A percentile compares a stretch with the other conserved stretches of the same genome.
Evolutionary conservation across 2,113 vertebrate genomes (phyloP).

Genomic region (Gasterosteus aculeatus): DNA sequence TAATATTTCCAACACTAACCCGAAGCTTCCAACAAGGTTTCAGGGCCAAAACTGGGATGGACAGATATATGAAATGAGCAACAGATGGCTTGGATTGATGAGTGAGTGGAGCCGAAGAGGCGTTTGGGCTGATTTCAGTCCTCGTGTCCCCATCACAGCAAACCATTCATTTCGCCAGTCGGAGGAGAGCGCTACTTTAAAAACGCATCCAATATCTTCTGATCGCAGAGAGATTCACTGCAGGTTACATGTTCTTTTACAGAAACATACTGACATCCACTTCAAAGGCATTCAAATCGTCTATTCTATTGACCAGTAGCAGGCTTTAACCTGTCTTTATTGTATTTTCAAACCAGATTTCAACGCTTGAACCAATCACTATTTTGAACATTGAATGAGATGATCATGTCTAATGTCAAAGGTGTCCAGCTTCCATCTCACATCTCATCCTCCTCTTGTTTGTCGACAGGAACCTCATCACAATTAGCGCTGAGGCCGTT

Average conservation of each 20-base stretch:
- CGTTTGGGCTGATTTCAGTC: slow-evolving; percentile 17
- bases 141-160: slow-evolving; percentile 55
- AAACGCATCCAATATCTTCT: slow-evolving; percentile 50
- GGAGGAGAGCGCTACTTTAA: slow-evolving; percentile 46
- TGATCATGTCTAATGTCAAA: background rate
- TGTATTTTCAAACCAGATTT: background rate
- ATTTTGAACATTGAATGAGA: background rate
- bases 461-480: too few relatives aligned
- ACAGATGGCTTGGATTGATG: slow-evolving; percentile 79
- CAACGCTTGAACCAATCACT: background rate
- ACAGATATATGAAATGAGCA: slow-evolving; percentile 77
- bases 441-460: background rate
- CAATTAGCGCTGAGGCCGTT: background rate
- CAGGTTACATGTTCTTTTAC: slow-evolving; percentile 17
- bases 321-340: background rate
- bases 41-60: slow-evolving; percentile 68
- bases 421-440: background rate
- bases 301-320: background rate
- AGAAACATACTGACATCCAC: slow-evolving; percentile 11
- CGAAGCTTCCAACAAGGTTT: slow-evolving; percentile 58
- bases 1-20: slow-evolving; percentile 59
- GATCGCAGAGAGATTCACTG: slow-evolving; percentile 44
- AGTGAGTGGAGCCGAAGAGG: slow-evolving; percentile 59
- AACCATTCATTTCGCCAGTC: slow-evolving; percentile 67
- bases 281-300: background rate